Conservation (phyloP, 30 jellyfish, hydroid and myxozoan genomes). For the Phacellophora camtschatica region DNA sequence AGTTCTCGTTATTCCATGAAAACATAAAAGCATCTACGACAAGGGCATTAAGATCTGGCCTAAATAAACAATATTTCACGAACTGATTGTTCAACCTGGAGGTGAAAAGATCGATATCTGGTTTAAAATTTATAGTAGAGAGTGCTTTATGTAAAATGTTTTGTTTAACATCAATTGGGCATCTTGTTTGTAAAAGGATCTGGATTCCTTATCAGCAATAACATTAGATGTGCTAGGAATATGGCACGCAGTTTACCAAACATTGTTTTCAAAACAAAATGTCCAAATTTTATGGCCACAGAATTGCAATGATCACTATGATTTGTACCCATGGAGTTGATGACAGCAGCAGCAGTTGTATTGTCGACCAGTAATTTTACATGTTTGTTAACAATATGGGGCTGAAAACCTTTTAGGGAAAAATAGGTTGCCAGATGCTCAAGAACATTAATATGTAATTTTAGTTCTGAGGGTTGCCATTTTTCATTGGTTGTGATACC, state of each 20-base stretch:
- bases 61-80: conserved; percentile 13
- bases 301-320: conserved; percentile 19
- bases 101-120: conserved; percentile 44
- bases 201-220: conserved; percentile 27
- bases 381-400: background rate
- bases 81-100: conserved; percentile 27
- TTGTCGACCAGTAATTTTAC: conserved; percentile 30
- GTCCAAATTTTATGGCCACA: conserved; percentile 14
- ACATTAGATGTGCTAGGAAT: conserved; percentile 22
- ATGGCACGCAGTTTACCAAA: conserved; percentile 63
- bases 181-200: conserved; percentile 5
- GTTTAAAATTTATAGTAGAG: conserved; percentile 2
- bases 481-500: conserved; percentile 14
- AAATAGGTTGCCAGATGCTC: conserved; percentile 32
- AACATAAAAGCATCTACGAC: conserved; percentile 35
- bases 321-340: conserved; percentile 10
- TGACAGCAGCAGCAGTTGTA: conserved; percentile 31
- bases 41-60: conserved; percentile 52
- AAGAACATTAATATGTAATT: conserved; percentile 29
- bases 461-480: conserved; percentile 31
- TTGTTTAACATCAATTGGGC: conserved; percentile 47
- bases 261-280: conserved; percentile 16
- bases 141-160: conserved; percentile 7
- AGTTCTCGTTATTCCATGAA: background rate
- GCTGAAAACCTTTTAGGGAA: background rate